Evolutionary conservation across 2,113 vertebrate genomes (phyloP), one percentile per base, ranked within the genome.

Genomic region (Lynx canadensis): DNA sequence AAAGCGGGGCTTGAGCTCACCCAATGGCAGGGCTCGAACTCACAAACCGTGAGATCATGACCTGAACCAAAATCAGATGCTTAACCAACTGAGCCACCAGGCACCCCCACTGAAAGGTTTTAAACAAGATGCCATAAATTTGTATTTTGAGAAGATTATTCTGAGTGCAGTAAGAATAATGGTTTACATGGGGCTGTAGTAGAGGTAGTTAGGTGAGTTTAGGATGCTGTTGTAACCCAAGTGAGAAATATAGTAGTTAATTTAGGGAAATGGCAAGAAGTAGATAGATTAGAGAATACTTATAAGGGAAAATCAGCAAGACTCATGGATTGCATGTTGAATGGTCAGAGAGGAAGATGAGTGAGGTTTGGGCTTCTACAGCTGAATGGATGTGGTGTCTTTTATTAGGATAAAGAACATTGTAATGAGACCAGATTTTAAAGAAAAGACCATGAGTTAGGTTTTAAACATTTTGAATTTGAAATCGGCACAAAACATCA

Each of bases 381-480:
- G 5, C 25, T 79, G 68, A 6, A 85, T 84, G 45, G 15, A 36
- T 87, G 1, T 60, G 18, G 33, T 65, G 12, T n/a, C 74, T 68
- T 60, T 88, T 82, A 68, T 79, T 79, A 79, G 80, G 4, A 45
- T 36, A 69, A 91, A 14, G 23, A 91, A 45, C 81, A 63, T 19
- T 79, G 50, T 48, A 76, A 60, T 74, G 71, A 84, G 50, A 66
- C 45, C 36, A 76, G 7, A 81, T 93, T 94, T 95, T 84, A 63
- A 85, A 93, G 95, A 74, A 74, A 81, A 79, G 74, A 65, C 60
- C 25, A 38, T 33, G 50, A 60, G 36, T 55, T 94, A 74, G n/a
- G 50, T 71, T 84, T 89, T 86, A 74, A 50, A 78, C 55, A 41
- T 95, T 92, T 87, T 87, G 55, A 90, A 90, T 89, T 88, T 60